A percentile compares a stretch with the other conserved stretches of the same genome.
These are phyloP conservation scores for Cancer borealis DNA, from an alignment of 2,888 invertebrate genomes.

Conservation along the genomic window DNA sequence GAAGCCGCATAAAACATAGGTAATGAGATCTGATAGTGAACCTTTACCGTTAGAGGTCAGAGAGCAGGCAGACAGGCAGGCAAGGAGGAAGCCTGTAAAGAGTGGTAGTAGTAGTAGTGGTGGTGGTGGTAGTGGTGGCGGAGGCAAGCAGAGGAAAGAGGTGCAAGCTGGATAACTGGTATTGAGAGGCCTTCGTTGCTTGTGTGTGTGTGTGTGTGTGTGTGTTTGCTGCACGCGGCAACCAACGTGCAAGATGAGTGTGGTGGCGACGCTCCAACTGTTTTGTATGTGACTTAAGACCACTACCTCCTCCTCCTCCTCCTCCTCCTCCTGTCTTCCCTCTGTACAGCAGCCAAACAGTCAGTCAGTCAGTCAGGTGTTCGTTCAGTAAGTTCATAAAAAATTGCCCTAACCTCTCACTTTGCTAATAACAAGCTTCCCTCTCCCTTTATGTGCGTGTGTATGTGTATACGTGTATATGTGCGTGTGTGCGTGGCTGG, in stretches of 20 bases:
- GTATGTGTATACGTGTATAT: no score
- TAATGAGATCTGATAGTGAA: conserved; percentile 30
- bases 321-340: conserved; percentile 8
- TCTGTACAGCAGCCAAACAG: not conserved
- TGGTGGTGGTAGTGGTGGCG: not conserved
- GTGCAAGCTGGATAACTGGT: not conserved
- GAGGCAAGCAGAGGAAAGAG: not conserved
- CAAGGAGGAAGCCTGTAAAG: conserved; percentile 28
- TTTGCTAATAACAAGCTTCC: not conserved
- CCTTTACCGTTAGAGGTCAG: conserved; percentile 28
- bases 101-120: not conserved
- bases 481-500: no score
- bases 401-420: not conserved
- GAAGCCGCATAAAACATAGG: not conserved
- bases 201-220: not conserved
- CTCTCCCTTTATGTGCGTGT: not conserved
- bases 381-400: not conserved
- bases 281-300: conserved; percentile 26
- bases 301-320: not conserved
- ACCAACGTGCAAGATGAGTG: not conserved
- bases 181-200: not conserved
- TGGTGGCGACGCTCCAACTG: conserved; percentile 24
- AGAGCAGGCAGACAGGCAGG: conserved; percentile 26
- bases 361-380: not conserved
- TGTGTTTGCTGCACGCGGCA: not conserved